These are phyloP conservation scores for Tachina grossa DNA, from an alignment of 2,888 invertebrate genomes.

Conservation along the genomic window DNA sequence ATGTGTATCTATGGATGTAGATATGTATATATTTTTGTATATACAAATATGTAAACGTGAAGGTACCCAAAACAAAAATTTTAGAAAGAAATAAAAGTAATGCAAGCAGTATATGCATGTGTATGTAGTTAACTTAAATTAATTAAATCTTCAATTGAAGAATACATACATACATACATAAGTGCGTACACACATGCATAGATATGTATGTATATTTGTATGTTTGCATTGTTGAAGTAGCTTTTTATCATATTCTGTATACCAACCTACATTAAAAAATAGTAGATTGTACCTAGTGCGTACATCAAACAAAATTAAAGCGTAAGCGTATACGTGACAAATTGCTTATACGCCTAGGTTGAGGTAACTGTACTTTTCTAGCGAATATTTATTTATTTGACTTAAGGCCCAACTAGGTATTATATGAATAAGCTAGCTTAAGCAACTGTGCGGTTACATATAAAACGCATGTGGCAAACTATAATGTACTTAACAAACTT, in stretches of 20 bases:
- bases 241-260: neutral
- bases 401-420: too few species aligned
- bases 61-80: neutral
- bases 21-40: neutral
- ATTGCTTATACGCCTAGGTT: conserved; percentile 62
- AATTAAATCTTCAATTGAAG: too few species aligned
- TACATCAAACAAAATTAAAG: conserved; percentile 1
- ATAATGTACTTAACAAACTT: too few species aligned
- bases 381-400: too few species aligned
- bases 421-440: too few species aligned
- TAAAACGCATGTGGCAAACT: too few species aligned
- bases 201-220: neutral
- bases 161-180: neutral
- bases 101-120: too few species aligned
- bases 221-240: neutral
- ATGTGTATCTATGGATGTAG: neutral
- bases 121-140: too few species aligned
- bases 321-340: conserved; percentile 65
- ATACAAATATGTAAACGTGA: neutral
- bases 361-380: conserved; percentile 47
- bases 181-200: too few species aligned
- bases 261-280: neutral
- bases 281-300: neutral
- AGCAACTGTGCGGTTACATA: too few species aligned
- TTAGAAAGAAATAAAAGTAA: too few species aligned